Percentiles rank a stretch among this genome's conserved stretches.
Evolutionary conservation across 1,140 invertebrate species (phyloP).

Genomic region (Ceratitis capitata): DNA sequence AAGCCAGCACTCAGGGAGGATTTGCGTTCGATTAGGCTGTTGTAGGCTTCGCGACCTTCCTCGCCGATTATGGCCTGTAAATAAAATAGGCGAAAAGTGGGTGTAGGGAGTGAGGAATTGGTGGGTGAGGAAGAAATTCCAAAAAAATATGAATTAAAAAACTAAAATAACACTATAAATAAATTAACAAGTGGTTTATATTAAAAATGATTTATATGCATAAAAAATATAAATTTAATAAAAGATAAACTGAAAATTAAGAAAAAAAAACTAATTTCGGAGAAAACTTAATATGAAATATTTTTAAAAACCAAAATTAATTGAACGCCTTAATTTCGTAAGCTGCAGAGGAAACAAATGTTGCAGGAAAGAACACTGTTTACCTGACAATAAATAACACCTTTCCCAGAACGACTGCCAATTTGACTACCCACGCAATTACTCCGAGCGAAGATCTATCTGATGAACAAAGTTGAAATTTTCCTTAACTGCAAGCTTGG

Average conservation of each 20-base stretch:
- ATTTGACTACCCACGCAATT: too few relatives aligned
- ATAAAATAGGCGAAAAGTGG: slow-evolving; percentile 45
- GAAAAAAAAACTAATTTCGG: too few relatives aligned
- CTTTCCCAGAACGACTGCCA: too few relatives aligned
- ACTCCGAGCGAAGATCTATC: too few relatives aligned
- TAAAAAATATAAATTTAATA: neutral
- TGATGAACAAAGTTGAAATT: too few relatives aligned
- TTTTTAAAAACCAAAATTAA: too few relatives aligned
- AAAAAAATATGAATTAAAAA: slow-evolving; percentile 41
- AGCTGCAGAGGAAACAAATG: too few relatives aligned
- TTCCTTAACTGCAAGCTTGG: too few relatives aligned
- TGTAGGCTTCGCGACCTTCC: slow-evolving; percentile 90
- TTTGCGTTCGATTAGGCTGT: slow-evolving; percentile 82
- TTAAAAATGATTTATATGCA: neutral
- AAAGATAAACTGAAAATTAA: neutral
- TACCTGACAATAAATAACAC: too few relatives aligned
- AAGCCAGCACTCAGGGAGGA: slow-evolving; percentile 53
- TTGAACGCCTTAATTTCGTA: too few relatives aligned
- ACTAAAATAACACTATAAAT: slow-evolving; percentile 32
- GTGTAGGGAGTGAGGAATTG: neutral
- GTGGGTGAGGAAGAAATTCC: slow-evolving; percentile 41
- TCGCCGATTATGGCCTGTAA: slow-evolving; percentile 80
- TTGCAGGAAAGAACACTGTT: too few relatives aligned
- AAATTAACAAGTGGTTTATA: neutral
- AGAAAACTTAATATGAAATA: too few relatives aligned